phyloP scores from a whole-genome alignment of 2,113 vertebrate genomes.

The Leuciscus idus region DNA sequence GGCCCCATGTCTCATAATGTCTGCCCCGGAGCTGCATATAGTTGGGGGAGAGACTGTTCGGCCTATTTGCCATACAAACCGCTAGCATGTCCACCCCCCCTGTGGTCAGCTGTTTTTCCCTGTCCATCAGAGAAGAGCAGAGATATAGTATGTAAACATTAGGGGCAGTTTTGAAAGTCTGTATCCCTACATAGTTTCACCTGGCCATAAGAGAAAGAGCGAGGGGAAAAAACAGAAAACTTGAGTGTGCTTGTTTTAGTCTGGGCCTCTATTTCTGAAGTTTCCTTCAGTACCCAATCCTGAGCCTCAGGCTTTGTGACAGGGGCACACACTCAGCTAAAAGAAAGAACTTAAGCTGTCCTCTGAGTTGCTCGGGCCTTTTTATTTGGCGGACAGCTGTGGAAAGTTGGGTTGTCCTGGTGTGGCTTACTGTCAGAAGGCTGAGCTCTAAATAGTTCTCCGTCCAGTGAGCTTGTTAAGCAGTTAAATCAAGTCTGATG shows the following conservation, averaged over 20 bases:
- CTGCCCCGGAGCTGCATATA: conserved; percentile 44
- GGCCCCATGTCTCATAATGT: conserved; percentile 49
- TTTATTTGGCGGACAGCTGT: conserved; percentile 32
- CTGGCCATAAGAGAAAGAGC: not conserved
- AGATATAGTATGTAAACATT: not conserved
- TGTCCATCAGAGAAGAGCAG: not conserved
- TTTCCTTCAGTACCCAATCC: conserved; percentile 32
- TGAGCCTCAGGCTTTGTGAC: conserved; percentile 34
- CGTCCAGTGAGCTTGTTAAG: conserved; percentile 47
- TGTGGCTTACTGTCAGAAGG: conserved; percentile 47
- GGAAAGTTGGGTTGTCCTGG: conserved; percentile 28
- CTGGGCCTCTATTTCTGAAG: conserved; percentile 37
- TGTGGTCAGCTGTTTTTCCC: conserved; percentile 17
- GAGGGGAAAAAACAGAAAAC: not conserved
- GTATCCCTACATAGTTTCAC: not conserved
- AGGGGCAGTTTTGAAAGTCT: not conserved
- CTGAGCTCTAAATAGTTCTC: conserved; percentile 47
- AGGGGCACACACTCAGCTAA: conserved; percentile 43
- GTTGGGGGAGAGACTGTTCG: not conserved
- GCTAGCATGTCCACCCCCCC: not conserved
- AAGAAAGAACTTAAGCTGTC: conserved; percentile 39
- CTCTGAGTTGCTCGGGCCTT: conserved; percentile 42
- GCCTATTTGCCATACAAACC: conserved; percentile 16
- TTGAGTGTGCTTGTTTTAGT: conserved; percentile 10
- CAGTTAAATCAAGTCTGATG: conserved; percentile 51